Evolutionary conservation across 2,797 vertebrate genomes (phyloP).

Genomic region (Platalea minor): DNA sequence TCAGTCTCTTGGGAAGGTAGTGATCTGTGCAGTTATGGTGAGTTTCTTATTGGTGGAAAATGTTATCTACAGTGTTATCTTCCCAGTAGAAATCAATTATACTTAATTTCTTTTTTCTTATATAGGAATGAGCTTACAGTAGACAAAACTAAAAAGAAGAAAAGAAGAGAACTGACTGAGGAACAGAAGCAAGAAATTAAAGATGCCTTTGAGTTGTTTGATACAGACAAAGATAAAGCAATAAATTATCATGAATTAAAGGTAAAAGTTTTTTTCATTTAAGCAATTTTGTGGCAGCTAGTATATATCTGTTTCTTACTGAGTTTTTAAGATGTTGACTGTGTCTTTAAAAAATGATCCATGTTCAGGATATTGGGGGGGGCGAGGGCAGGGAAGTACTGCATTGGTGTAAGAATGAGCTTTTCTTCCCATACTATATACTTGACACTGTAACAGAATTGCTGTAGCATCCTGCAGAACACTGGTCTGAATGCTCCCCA

Average conservation of each 20-base stretch:
- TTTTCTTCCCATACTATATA: neutral
- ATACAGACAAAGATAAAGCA: conserved; percentile 89
- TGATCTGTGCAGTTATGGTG: neutral
- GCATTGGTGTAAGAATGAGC: neutral
- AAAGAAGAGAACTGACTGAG: conserved; percentile 84
- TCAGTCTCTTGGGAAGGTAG: no score
- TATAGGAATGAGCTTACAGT: conserved; percentile 77
- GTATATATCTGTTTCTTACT: neutral
- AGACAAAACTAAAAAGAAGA: conserved; percentile 86
- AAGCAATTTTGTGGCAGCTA: neutral
- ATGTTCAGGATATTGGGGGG: neutral
- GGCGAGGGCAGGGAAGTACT: rapidly evolving
- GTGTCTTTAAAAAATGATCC: neutral
- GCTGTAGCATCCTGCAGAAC: neutral
- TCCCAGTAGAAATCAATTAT: neutral
- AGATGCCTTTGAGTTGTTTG: conserved; percentile 91
- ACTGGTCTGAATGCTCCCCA: neutral
- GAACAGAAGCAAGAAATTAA: conserved; percentile 92
- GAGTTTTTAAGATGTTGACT: neutral
- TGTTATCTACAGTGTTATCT: neutral
- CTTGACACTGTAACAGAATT: neutral
- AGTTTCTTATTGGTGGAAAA: neutral
- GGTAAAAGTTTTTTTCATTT: conserved; percentile 68
- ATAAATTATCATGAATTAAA: conserved; percentile 92
- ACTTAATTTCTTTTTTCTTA: neutral